Evolutionary conservation across 2,888 invertebrate species (phyloP), one percentile per base, ranked within the genome.

Genomic region (Tinea trinotella): DNA sequence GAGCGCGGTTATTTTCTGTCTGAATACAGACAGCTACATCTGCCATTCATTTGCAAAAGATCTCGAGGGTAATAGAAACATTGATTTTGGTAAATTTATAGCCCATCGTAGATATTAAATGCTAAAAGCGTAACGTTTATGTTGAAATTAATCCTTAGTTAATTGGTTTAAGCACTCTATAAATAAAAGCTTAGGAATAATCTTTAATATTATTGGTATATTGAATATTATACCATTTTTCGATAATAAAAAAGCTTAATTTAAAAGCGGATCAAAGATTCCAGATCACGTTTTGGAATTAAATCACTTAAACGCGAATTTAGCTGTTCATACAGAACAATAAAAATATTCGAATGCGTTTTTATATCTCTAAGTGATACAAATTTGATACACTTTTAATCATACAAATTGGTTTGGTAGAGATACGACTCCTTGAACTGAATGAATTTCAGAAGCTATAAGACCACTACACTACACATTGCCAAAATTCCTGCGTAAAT

Each of bases 1-100:
- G 24, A 22, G 24, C 24, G 13, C 24, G 13, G 50, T 24, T 50
- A 50, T 50, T 50, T 50, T 24, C 9, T 24, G 13, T 22, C 50
- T 18, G 13, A 24, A 50, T 24, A 50, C 20, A 46, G 7, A 46
- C 13, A 12, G 19, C 40, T 40, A 40, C 40, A 40, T 40, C 40
- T 40, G 40, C 40, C 12, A 40, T 40, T 40, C 15, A 13, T 40
- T 35, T 40, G 6, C 15, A 40, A 40, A 24, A 6, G 40, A 40
- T 40, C 2, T 40, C 40, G 15, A 15, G 40, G 30, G n/a, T 30
- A 30, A 30, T 30, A 7, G 30, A 30, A 10, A 30, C 30, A 30
- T 30, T 30, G 30, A 30, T 30, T 30, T 30, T n/a, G 7, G 7
- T 30, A 2, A 30, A 10, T 30, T 30, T 7, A 30, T 30, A 30